Evolutionary conservation across 1,140 invertebrate genomes (phyloP).

Genomic region (Pseudomyrmex cubaensis): DNA sequence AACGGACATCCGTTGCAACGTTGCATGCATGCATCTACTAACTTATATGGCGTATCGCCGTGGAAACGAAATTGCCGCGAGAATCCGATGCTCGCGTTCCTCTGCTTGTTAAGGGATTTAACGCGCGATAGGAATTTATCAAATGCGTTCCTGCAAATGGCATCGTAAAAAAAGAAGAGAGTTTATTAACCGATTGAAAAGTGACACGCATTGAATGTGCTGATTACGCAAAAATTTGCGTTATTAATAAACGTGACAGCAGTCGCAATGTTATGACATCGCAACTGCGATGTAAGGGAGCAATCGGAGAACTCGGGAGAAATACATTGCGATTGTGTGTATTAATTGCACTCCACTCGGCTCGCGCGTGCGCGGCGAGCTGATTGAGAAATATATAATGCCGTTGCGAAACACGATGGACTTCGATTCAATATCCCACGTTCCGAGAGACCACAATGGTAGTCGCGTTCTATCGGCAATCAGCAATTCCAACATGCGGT

Average conservation of each 20-base stretch:
- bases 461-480: slow-evolving; percentile 25
- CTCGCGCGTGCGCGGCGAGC: not conserved
- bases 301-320: not conserved
- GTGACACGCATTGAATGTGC: too few species aligned
- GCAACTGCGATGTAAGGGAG: too few species aligned
- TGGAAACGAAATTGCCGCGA: slow-evolving; percentile 54
- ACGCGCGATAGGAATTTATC: not conserved
- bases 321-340: not conserved
- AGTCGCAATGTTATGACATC: not conserved
- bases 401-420: slow-evolving; percentile 40
- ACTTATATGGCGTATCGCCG: slow-evolving; percentile 65
- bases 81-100: slow-evolving; percentile 27
- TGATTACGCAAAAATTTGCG: not conserved
- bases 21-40: slow-evolving; percentile 54
- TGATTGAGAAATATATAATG: slow-evolving; percentile 40
- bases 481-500: slow-evolving; percentile 46
- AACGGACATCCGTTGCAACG: slow-evolving; percentile 8
- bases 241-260: not conserved
- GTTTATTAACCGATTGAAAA: not conserved
- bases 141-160: too few species aligned
- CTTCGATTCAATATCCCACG: slow-evolving; percentile 44
- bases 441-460: slow-evolving; percentile 9
- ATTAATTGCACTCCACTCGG: slow-evolving; percentile 37
- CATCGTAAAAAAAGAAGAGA: not conserved
- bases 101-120: slow-evolving; percentile 1